These are phyloP conservation scores for Coreius guichenoti DNA, from an alignment of 2,797 vertebrate species.

Conservation along the genomic window DNA sequence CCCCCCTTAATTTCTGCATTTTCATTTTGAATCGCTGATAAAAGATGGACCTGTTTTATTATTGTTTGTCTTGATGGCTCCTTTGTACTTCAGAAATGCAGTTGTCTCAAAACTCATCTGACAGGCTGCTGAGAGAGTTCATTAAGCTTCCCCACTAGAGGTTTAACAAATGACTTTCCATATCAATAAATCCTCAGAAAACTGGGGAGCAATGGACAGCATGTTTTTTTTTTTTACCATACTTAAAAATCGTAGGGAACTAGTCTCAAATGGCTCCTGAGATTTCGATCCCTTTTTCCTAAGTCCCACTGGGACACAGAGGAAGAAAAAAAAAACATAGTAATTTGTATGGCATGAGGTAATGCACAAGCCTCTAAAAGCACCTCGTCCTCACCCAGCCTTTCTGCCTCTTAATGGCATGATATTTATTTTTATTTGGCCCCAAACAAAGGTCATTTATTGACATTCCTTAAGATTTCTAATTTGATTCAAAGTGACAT, in stretches of 20 bases:
- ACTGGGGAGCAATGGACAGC: slow-evolving; percentile 33
- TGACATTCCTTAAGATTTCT: slow-evolving; percentile 68
- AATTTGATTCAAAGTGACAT: slow-evolving; percentile 70
- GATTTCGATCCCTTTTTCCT: slow-evolving; percentile 25
- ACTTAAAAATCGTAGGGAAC: background rate
- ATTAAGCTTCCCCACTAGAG: slow-evolving; percentile 40
- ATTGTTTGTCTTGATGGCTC: slow-evolving; percentile 42
- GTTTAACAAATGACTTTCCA: slow-evolving; percentile 59
- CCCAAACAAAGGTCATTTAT: slow-evolving; percentile 68
- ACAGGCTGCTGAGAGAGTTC: slow-evolving; percentile 55
- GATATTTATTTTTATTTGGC: slow-evolving; percentile 63
- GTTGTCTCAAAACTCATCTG: slow-evolving; percentile 59
- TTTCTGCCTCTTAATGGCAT: slow-evolving; percentile 53
- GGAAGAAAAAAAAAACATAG: background rate
- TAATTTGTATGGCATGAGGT: slow-evolving; percentile 50
- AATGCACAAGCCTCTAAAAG: slow-evolving; percentile 39
- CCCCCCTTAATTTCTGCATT: slow-evolving; percentile 19
- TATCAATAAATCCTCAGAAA: slow-evolving; percentile 51
- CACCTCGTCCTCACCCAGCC: background rate
- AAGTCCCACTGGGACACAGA: slow-evolving; percentile 52
- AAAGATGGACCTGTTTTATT: slow-evolving; percentile 45
- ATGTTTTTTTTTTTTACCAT: slow-evolving; percentile 34
- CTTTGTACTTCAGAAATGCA: slow-evolving; percentile 62
- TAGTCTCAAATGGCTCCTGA: slow-evolving; percentile 65
- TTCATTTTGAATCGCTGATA: slow-evolving; percentile 35